Evolutionary conservation across 1,140 invertebrate genomes (phyloP).

Genomic region (Cydia amplana): DNA sequence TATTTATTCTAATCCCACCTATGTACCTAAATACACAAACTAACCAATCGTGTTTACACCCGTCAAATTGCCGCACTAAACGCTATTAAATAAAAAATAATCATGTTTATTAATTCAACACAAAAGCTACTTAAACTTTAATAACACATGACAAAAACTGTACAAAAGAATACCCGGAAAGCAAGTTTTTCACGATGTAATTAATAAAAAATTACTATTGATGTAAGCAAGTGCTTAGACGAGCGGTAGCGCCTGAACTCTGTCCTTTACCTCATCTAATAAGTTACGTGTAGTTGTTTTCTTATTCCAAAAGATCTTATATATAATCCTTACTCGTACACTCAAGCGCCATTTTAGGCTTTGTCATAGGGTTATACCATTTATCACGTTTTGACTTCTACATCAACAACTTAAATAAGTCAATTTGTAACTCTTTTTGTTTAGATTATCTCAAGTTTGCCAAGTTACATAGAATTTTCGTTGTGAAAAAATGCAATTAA

Average conservation of each 20-base stretch:
- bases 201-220: conserved; percentile 7
- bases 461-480: background rate
- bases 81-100: background rate
- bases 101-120: background rate
- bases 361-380: background rate
- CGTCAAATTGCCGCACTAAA: background rate
- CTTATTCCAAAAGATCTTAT: background rate
- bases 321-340: background rate
- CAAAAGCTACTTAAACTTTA: background rate
- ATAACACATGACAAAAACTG: background rate
- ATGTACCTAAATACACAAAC: background rate
- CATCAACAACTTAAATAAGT: background rate
- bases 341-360: background rate
- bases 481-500: background rate
- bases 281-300: background rate
- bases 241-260: background rate
- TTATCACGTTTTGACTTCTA: background rate
- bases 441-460: background rate
- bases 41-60: background rate
- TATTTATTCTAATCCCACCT: too few species aligned
- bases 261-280: background rate
- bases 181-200: conserved; percentile 1
- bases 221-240: background rate
- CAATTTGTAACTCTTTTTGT: background rate
- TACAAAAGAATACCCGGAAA: conserved; percentile 6